phyloP scores from a whole-genome alignment of 2,888 invertebrate species.

The Carcina quercana region DNA sequence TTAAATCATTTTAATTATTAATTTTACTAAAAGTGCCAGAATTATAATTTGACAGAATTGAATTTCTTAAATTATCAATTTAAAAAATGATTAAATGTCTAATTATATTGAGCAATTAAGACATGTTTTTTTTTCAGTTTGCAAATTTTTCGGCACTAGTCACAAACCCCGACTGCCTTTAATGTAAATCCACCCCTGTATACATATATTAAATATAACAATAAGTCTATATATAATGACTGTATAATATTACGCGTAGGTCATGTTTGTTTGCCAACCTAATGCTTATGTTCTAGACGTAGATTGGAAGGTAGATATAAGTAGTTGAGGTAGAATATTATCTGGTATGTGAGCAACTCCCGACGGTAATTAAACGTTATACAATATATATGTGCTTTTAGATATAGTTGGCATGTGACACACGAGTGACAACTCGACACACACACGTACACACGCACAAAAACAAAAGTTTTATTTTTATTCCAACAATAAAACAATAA shows the following conservation, averaged over 20 bases:
- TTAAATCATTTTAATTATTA: no score
- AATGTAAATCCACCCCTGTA: no score
- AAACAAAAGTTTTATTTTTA: slow-evolving; percentile 21
- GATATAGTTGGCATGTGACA: slow-evolving; percentile 30
- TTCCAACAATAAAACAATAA: slow-evolving; percentile 17
- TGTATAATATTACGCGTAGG: slow-evolving; percentile 3
- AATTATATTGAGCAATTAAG: no score
- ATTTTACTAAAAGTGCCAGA: no score
- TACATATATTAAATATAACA: no score
- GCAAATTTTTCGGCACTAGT: no score
- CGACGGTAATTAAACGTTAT: slow-evolving; percentile 44
- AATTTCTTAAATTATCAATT: no score
- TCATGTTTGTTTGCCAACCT: slow-evolving; percentile 17
- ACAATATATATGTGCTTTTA: slow-evolving; percentile 57
- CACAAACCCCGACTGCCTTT: no score
- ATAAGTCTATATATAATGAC: no score
- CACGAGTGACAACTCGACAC: slow-evolving; percentile 35
- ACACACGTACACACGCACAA: slow-evolving; percentile 37
- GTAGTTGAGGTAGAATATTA: slow-evolving; percentile 17
- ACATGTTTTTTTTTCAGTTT: no score
- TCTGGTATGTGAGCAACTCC: slow-evolving; percentile 73
- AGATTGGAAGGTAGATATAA: slow-evolving; percentile 36
- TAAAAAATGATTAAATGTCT: no score
- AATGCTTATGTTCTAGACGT: slow-evolving; percentile 35
- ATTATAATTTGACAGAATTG: no score